Conservation (phyloP, 2,797 vertebrate species). For the Poeciliopsis turneri region DNA sequence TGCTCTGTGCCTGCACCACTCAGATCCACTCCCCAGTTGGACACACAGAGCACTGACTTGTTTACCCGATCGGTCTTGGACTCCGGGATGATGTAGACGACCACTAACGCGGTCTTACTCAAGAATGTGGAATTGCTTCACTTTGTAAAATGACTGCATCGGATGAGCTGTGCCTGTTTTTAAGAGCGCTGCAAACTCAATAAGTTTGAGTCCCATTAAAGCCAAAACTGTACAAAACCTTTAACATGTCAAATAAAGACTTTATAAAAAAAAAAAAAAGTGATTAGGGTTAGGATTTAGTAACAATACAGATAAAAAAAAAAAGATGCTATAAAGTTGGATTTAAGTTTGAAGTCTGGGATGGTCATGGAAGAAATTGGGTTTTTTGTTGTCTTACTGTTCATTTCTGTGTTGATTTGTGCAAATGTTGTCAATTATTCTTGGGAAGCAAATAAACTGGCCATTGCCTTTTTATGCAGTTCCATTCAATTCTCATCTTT, state of each 20-base stretch:
- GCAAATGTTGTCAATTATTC: neutral
- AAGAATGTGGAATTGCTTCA: slow-evolving; percentile 1
- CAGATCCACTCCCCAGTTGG: neutral
- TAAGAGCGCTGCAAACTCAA: neutral
- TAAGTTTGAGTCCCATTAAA: neutral
- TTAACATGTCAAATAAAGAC: neutral
- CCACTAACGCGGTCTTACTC: neutral
- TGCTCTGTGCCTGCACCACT: neutral
- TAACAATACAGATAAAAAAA: neutral
- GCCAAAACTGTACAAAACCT: neutral
- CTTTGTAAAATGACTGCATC: neutral
- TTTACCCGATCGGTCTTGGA: neutral
- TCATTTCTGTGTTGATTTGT: neutral
- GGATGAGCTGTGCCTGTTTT: neutral
- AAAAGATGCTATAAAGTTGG: too few relatives aligned
- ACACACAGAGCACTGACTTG: slow-evolving; percentile 3
- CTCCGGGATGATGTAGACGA: neutral
- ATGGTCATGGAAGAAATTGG: too few relatives aligned
- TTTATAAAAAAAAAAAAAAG: too few relatives aligned
- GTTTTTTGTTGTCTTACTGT: neutral
- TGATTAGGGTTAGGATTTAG: too few relatives aligned
- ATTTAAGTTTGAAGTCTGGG: neutral
- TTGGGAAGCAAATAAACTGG: too few relatives aligned
- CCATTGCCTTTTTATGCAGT: too few relatives aligned
- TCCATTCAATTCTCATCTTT: too few relatives aligned